These are phyloP conservation scores for Mesitornis unicolor DNA, from an alignment of 2,113 vertebrate genomes.

Conservation along the genomic window DNA sequence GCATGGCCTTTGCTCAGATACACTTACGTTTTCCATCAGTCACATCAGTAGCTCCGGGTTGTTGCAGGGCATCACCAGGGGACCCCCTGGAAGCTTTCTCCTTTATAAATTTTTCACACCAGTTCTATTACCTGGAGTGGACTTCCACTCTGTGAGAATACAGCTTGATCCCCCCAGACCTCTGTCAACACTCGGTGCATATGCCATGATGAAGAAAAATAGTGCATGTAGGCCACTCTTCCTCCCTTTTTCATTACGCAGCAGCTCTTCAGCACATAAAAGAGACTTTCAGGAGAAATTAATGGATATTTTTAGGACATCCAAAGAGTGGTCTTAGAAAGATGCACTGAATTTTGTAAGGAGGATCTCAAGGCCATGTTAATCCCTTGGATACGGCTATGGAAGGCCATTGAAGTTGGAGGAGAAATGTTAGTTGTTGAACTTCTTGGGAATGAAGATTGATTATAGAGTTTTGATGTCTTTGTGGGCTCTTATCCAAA, in stretches of 20 bases:
- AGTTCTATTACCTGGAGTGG: conserved; percentile 38
- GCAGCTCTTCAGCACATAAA: neutral
- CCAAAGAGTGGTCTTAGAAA: neutral
- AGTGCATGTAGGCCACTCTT: neutral
- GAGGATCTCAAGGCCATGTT: neutral
- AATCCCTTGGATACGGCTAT: neutral
- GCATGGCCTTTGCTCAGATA: conserved; percentile 11
- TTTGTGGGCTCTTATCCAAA: neutral
- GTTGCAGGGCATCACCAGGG: neutral
- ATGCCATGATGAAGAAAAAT: conserved; percentile 2
- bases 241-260: neutral
- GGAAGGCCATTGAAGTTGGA: neutral
- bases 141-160: neutral
- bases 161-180: conserved; percentile 50
- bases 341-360: neutral
- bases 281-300: neutral
- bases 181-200: neutral
- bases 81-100: conserved; percentile 38
- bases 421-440: neutral
- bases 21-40: conserved; percentile 53
- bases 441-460: neutral
- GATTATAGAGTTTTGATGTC: neutral
- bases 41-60: neutral
- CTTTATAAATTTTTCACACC: conserved; percentile 44
- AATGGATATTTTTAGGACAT: neutral